Evolutionary conservation across 2,797 vertebrate genomes (phyloP).

Genomic region (Lemur catta): DNA sequence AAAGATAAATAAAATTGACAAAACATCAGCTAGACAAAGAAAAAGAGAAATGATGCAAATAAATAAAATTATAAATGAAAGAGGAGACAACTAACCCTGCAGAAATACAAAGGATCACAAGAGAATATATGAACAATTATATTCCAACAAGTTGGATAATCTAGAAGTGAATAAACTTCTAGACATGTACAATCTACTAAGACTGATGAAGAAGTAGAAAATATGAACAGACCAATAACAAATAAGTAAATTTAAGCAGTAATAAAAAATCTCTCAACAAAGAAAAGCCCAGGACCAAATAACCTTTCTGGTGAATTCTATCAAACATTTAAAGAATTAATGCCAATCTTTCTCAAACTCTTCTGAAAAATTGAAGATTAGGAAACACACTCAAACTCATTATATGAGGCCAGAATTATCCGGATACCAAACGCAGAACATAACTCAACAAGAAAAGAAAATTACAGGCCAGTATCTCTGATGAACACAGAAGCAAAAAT

Average conservation of each 20-base stretch:
- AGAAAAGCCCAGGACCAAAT: neutral
- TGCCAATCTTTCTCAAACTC: too few relatives aligned
- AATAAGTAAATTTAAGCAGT: neutral
- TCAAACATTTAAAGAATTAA: too few relatives aligned
- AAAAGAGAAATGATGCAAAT: neutral
- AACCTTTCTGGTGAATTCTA: too few relatives aligned
- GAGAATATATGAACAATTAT: neutral
- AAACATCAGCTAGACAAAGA: neutral
- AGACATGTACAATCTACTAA: neutral
- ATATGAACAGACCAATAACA: neutral
- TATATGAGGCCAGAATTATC: neutral
- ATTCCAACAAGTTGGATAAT: neutral
- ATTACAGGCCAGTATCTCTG: too few relatives aligned
- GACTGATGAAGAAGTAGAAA: neutral
- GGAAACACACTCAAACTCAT: neutral
- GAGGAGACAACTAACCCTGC: neutral
- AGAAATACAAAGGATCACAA: neutral
- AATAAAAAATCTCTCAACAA: too few relatives aligned
- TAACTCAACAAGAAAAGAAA: neutral
- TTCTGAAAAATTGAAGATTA: neutral
- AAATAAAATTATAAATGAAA: neutral
- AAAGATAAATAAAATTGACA: neutral
- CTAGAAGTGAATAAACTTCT: neutral
- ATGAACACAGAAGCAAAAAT: neutral
- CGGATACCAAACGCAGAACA: neutral